Evolutionary conservation across 2,888 invertebrate species (phyloP).

Genomic region (Acleris sparsana): DNA sequence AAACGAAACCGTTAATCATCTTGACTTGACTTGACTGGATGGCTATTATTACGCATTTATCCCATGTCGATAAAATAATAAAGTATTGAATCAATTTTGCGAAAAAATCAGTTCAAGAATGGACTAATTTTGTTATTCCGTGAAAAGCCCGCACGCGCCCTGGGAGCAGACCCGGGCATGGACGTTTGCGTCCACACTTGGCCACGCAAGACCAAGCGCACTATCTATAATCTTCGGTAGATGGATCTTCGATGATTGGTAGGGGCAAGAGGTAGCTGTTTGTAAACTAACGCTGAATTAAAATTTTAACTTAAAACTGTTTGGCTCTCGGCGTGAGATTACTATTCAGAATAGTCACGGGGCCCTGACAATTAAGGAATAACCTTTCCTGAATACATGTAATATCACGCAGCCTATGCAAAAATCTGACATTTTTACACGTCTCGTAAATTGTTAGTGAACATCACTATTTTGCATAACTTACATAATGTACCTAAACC

Average conservation of each 20-base stretch:
- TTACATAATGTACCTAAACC: background rate
- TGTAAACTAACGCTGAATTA: no score
- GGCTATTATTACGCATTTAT: slow-evolving; percentile 22
- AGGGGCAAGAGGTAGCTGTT: no score
- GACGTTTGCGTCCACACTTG: background rate
- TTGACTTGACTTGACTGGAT: no score
- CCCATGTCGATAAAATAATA: slow-evolving; percentile 18
- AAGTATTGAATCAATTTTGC: slow-evolving; percentile 30
- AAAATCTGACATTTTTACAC: background rate
- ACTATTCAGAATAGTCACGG: no score
- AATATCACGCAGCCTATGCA: no score
- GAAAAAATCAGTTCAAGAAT: slow-evolving; percentile 32
- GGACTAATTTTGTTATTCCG: slow-evolving; percentile 31
- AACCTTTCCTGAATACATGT: no score
- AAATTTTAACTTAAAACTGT: no score
- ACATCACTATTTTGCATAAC: slow-evolving; percentile 7
- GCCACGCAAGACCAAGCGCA: background rate
- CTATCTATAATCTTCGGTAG: background rate
- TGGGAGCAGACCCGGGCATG: background rate
- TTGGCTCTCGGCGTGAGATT: no score
- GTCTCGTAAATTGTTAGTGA: background rate
- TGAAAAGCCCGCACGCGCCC: slow-evolving; percentile 12
- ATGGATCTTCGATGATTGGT: no score
- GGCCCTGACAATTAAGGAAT: no score
- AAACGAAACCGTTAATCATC: slow-evolving; percentile 14